Base-by-base conservation (phyloP, 1,140 invertebrate genomes). In the Drosophila nigromelanica region DNA sequence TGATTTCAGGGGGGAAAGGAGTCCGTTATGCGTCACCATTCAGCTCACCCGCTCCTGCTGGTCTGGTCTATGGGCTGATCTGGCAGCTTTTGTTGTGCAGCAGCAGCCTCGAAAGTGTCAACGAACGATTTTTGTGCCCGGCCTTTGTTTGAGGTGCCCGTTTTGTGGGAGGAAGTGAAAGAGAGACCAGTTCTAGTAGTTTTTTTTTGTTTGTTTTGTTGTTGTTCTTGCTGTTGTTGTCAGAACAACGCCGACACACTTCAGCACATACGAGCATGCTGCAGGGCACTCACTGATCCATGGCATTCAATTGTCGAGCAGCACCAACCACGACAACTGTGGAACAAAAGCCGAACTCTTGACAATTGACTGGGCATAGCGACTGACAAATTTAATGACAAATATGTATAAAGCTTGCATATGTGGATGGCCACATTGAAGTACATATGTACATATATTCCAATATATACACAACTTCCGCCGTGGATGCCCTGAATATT, bases 251-350 rank as follows among this genome's bases (percentile, higher is more conserved):
- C 33, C 72, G 72, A 63, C 72, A 74, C 54, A 70, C 67, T 74
- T 42, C 58, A 70, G 67, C 59, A 62, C 56, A 69, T 48, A 30
- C 42, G 24, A 42, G 39, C 1, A 11, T 12, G 39, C 35, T 35
- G 54, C 35, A 27, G 42, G 51, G 42, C 39, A 87, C 72, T 83
- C 72, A 79, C 83, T 89, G 82, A 87, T 89, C 82, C 82, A 64
- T 87, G 43, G 67, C 72, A 79, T 72, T 79, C 82, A 87, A 87
- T 87, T 87, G 82, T 87, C 61, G 76, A 78, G 62, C 70, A 60
- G 51, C 45, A 40, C 4, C 51, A 43, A 45, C 40, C 47, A 37
- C 52, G 24, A 58, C 59, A 56, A 63, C 60, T 43, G 39, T 68
- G 67, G 43, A 67, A 85, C 73, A 81, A 86, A 67, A 73, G 66